These are phyloP conservation scores for Drosophila atroscutellata DNA, from an alignment of 2,888 invertebrate species.

Conservation along the genomic window DNA sequence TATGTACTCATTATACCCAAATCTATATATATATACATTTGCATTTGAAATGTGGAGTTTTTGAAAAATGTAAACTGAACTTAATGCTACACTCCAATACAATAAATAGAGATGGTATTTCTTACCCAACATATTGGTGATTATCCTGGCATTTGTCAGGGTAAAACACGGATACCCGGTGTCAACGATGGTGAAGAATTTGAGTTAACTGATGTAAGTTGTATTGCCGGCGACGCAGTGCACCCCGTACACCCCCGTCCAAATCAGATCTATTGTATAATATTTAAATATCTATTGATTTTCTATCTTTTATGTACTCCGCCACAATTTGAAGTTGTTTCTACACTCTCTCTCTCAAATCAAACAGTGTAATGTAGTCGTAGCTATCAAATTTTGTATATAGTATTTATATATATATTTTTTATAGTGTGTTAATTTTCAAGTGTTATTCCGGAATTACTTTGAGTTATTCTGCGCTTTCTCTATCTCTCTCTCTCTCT, in stretches of 20 bases:
- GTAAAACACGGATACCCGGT: constrained; percentile 96
- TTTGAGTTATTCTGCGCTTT: constrained; percentile 52
- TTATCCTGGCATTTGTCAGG: constrained; percentile 97
- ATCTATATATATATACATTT: constrained; percentile 15
- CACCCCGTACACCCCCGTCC: constrained; percentile 20
- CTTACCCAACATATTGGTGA: constrained; percentile 93
- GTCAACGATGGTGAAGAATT: constrained; percentile 97
- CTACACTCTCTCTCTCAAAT: constrained; percentile 8
- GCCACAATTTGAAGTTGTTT: constrained; percentile 60
- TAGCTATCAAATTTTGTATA: constrained; percentile 77
- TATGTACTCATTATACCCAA: constrained; percentile 27
- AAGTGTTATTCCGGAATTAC: constrained; percentile 84
- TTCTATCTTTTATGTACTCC: constrained; percentile 51
- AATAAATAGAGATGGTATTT: constrained; percentile 90
- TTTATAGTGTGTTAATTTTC: constrained; percentile 76
- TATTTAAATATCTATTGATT: constrained; percentile 48
- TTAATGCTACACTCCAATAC: constrained; percentile 46
- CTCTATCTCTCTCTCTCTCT: constrained; percentile 38
- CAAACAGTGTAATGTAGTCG: constrained; percentile 41
- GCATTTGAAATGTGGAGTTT: constrained; percentile 21
- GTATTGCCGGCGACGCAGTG: constrained; percentile 58
- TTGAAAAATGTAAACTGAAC: constrained; percentile 22
- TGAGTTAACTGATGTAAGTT: constrained; percentile 94
- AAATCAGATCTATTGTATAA: constrained; percentile 59
- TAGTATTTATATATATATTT: constrained; percentile 71